phyloP scores from a whole-genome alignment of 2,113 vertebrate genomes.

The Brachypteracias leptosomus region DNA sequence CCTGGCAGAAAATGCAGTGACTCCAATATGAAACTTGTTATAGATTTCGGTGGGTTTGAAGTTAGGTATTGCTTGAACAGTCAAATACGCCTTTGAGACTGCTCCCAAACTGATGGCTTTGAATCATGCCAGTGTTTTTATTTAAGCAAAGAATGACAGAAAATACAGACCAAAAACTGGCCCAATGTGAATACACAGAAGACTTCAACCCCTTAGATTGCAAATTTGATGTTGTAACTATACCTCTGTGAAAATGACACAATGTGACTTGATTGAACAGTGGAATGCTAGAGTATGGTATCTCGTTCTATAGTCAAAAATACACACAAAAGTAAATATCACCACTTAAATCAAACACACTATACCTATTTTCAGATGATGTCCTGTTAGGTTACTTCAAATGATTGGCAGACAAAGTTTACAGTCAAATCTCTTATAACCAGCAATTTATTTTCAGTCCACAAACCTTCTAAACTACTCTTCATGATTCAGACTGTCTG shows the following conservation, averaged over 20 bases:
- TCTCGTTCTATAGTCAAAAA: neutral
- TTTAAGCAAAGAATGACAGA: neutral
- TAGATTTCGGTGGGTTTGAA: neutral
- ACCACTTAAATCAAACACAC: neutral
- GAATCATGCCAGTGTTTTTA: neutral
- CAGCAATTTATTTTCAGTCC: slow-evolving; percentile 15
- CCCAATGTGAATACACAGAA: neutral
- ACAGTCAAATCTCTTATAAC: neutral
- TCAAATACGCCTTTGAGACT: neutral
- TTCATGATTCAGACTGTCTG: neutral
- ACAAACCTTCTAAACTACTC: neutral
- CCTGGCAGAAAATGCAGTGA: neutral
- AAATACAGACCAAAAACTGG: neutral
- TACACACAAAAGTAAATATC: neutral
- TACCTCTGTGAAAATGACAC: neutral
- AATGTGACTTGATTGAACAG: neutral
- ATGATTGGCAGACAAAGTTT: slow-evolving; percentile 7
- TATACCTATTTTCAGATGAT: neutral
- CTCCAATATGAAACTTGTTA: neutral
- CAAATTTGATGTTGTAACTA: neutral
- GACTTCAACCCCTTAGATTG: neutral
- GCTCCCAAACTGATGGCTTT: neutral
- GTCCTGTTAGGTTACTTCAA: neutral
- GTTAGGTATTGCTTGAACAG: neutral
- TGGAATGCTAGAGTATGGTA: neutral